These are phyloP conservation scores for Microchirus variegatus DNA, from an alignment of 2,797 vertebrate species.

Conservation along the genomic window DNA sequence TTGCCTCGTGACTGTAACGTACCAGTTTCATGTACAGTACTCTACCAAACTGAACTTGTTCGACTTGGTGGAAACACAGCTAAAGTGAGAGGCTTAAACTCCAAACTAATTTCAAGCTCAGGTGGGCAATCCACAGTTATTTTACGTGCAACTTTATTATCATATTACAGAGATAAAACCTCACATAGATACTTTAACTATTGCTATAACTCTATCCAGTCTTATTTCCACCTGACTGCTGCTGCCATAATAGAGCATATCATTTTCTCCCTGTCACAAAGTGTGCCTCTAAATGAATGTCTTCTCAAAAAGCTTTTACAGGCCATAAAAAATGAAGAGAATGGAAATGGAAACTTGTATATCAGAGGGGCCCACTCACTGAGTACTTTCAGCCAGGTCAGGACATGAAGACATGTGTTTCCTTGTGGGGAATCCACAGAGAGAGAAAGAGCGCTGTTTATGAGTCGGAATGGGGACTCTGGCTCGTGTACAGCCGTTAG, in stretches of 20 bases:
- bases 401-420: slow-evolving; percentile 31
- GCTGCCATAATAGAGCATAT: slow-evolving; percentile 1
- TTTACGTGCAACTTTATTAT: too few species aligned
- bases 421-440: slow-evolving; percentile 36
- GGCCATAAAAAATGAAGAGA: slow-evolving; percentile 15
- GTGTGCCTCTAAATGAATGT: slow-evolving; percentile 9
- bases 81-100: too few species aligned
- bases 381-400: slow-evolving; percentile 24
- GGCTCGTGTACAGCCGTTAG: slow-evolving; percentile 19
- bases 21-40: too few species aligned
- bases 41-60: too few species aligned
- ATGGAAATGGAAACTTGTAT: slow-evolving; percentile 39
- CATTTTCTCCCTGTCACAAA: not conserved
- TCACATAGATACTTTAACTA: too few species aligned
- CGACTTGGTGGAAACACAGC: too few species aligned
- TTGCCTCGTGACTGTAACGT: too few species aligned
- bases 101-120: too few species aligned
- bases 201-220: too few species aligned
- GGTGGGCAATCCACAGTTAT: too few species aligned
- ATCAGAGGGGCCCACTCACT: not conserved
- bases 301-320: slow-evolving; percentile 22
- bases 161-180: too few species aligned
- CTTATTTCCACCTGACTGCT: not conserved
- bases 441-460: slow-evolving; percentile 26
- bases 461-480: slow-evolving; percentile 25